Evolutionary conservation across 2,113 vertebrate species (phyloP).

Genomic region (Heterotis niloticus): DNA sequence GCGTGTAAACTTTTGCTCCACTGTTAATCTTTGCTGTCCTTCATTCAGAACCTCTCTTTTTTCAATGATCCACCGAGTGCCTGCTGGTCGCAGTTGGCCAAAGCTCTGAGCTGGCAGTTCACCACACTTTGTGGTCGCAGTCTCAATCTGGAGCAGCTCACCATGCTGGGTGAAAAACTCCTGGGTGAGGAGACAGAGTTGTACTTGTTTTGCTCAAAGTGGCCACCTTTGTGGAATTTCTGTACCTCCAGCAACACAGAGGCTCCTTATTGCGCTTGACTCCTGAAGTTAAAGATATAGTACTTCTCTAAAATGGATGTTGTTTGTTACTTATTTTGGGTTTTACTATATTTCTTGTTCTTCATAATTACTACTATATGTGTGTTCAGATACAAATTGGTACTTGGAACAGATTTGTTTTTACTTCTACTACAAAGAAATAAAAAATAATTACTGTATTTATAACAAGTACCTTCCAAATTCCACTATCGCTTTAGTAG

Average conservation of each 20-base stretch:
- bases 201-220: not conserved
- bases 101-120: slow-evolving; percentile 96
- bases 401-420: not conserved
- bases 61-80: slow-evolving; percentile 82
- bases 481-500: no score
- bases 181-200: slow-evolving; percentile 58
- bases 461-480: no score
- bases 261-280: not conserved
- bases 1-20: not conserved
- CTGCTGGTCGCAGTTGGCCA: slow-evolving; percentile 82
- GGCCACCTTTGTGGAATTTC: not conserved
- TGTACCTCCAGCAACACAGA: not conserved
- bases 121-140: slow-evolving; percentile 83
- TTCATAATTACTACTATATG: not conserved
- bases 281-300: no score
- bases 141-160: slow-evolving; percentile 86
- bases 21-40: not conserved
- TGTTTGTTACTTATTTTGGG: not conserved
- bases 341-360: not conserved
- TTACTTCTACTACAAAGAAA: not conserved
- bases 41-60: slow-evolving; percentile 81
- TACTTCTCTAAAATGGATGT: not conserved
- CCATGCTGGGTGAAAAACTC: slow-evolving; percentile 90
- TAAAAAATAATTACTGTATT: no score
- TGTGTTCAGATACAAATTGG: not conserved